phyloP scores from a whole-genome alignment of 1,140 invertebrate genomes.

The Papilio machaon region DNA sequence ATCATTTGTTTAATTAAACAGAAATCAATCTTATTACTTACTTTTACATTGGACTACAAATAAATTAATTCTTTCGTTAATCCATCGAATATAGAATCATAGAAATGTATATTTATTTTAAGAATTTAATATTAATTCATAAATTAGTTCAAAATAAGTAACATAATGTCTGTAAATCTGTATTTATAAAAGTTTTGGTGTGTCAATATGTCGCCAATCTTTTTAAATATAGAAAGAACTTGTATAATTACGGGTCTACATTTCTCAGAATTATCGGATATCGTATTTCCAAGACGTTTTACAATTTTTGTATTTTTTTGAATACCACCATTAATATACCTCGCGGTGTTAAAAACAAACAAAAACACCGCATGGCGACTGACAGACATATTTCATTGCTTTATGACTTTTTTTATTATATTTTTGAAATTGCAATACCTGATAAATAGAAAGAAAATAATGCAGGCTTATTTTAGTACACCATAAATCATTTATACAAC shows the following conservation, averaged over 20 bases:
- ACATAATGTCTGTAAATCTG: neutral
- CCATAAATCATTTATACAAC: neutral
- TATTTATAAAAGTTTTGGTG: neutral
- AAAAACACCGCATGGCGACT: neutral
- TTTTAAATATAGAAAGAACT: constrained; percentile 2
- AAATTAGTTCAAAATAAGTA: too few relatives aligned
- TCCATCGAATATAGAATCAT: too few relatives aligned
- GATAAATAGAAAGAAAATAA: neutral
- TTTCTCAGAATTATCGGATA: constrained; percentile 10
- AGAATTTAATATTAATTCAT: too few relatives aligned
- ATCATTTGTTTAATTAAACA: too few relatives aligned
- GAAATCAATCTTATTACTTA: too few relatives aligned
- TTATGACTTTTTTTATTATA: constrained; percentile 22
- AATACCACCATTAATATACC: neutral
- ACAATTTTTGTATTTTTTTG: neutral
- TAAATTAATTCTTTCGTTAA: too few relatives aligned
- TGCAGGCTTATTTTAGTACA: neutral
- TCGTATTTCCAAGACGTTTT: neutral
- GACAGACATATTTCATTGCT: constrained; percentile 5
- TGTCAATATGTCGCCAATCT: neutral
- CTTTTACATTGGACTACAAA: too few relatives aligned
- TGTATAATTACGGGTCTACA: neutral
- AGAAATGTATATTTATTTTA: too few relatives aligned
- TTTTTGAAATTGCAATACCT: constrained; percentile 11
- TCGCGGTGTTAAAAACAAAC: neutral